A percentile compares a stretch with the other conserved stretches of the same genome.
phyloP scores from a whole-genome alignment of 2,888 invertebrate genomes.

The Coelopa pilipes region DNA sequence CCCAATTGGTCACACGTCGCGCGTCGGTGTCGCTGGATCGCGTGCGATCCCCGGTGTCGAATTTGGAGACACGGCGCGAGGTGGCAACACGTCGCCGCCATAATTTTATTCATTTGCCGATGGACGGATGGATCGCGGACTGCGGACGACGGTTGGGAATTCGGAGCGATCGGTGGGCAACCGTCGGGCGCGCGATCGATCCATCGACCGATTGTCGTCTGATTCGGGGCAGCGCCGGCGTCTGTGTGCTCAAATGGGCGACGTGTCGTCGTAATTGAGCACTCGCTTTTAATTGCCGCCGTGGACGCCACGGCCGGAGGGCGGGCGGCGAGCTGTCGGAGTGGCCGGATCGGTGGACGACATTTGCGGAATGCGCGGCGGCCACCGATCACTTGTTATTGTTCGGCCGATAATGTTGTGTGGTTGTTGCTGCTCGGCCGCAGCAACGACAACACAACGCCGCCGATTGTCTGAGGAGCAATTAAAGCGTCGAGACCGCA shows the following conservation, averaged over 20 bases:
- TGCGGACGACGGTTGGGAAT: too few relatives aligned
- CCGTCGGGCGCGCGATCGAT: too few relatives aligned
- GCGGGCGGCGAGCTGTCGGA: slow-evolving; percentile 9
- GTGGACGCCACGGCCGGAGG: not conserved
- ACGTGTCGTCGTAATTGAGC: slow-evolving; percentile 23
- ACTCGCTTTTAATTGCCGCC: not conserved
- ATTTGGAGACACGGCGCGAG: too few relatives aligned
- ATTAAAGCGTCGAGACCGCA: slow-evolving; percentile 24
- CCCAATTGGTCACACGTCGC: too few relatives aligned
- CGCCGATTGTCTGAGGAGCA: slow-evolving; percentile 11
- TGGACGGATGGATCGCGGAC: too few relatives aligned
- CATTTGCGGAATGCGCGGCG: not conserved
- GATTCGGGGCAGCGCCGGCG: too few relatives aligned
- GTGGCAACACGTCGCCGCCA: too few relatives aligned
- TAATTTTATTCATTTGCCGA: too few relatives aligned
- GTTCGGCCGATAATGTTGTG: not conserved
- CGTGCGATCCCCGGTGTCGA: too few relatives aligned
- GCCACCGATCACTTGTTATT: not conserved
- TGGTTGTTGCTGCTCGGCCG: not conserved
- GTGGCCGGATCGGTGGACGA: slow-evolving; percentile 1
- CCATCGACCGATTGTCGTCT: too few relatives aligned
- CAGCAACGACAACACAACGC: not conserved
- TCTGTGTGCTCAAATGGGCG: not conserved
- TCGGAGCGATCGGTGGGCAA: too few relatives aligned
- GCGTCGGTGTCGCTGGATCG: too few relatives aligned